Evolutionary conservation across 2,888 invertebrate species (phyloP).

Genomic region (Drosophila anomelani): DNA sequence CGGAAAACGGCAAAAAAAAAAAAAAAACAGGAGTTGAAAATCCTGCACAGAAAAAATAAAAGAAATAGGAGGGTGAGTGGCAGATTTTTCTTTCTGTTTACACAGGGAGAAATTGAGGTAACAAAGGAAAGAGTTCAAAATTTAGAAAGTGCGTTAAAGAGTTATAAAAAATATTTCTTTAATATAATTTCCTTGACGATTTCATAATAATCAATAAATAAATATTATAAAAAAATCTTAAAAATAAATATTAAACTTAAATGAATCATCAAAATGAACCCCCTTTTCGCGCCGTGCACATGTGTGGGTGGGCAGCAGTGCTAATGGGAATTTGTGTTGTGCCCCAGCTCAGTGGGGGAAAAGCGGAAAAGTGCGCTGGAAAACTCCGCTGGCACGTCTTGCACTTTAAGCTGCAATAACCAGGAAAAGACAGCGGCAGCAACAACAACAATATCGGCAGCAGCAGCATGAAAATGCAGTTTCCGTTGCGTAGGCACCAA

Average conservation of each 20-base stretch:
- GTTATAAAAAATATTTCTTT: not conserved
- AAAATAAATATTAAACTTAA: too few species aligned
- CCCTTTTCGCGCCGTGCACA: not conserved
- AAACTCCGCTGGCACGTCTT: slow-evolving; percentile 62
- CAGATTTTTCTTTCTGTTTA: slow-evolving; percentile 16
- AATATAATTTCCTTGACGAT: not conserved
- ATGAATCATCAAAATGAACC: not conserved
- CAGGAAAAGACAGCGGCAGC: slow-evolving; percentile 47
- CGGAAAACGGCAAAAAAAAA: slow-evolving; percentile 25
- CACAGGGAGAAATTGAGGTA: slow-evolving; percentile 1
- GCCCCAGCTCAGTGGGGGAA: slow-evolving; percentile 1
- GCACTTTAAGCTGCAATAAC: slow-evolving; percentile 66
- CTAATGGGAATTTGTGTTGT: slow-evolving; percentile 76
- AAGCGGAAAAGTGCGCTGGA: slow-evolving; percentile 10
- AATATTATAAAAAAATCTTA: too few species aligned
- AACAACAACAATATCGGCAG: slow-evolving; percentile 21
- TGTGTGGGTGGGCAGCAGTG: slow-evolving; percentile 41
- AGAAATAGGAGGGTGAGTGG: not conserved
- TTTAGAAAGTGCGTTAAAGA: too few species aligned
- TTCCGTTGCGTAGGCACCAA: slow-evolving; percentile 32
- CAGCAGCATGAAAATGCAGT: slow-evolving; percentile 45
- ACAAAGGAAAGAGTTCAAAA: not conserved
- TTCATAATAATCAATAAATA: not conserved
- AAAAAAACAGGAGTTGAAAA: slow-evolving; percentile 27
- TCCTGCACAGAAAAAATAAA: not conserved